Evolutionary conservation across 2,888 invertebrate genomes (phyloP).

Genomic region (Napeogenes sylphis): DNA sequence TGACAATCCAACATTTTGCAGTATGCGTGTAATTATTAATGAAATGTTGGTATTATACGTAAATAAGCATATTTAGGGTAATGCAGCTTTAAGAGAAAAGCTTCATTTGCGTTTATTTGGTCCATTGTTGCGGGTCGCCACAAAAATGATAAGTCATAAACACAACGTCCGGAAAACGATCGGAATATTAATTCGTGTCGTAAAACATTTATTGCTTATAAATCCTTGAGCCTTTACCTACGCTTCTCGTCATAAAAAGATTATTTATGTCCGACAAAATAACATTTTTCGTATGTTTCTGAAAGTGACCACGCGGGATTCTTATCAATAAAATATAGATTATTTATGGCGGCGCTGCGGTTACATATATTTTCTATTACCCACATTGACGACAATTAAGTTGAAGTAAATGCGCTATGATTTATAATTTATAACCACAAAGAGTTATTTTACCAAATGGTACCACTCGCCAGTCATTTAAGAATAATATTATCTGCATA

Average conservation of each 20-base stretch:
- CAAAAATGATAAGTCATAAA: constrained; percentile 78
- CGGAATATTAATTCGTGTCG: constrained; percentile 78
- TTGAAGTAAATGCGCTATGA: constrained; percentile 15
- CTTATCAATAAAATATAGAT: constrained; percentile 71
- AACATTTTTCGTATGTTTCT: constrained; percentile 75
- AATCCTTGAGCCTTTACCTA: constrained; percentile 78
- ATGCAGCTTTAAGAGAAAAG: constrained; percentile 60
- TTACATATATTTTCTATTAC: constrained; percentile 40
- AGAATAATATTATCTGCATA: too few species aligned
- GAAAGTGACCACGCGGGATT: constrained; percentile 61
- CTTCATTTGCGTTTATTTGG: constrained; percentile 47
- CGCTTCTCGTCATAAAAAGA: constrained; percentile 77
- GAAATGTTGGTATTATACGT: too few species aligned
- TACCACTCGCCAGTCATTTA: too few species aligned
- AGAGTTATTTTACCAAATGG: too few species aligned
- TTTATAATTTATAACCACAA: constrained; percentile 14
- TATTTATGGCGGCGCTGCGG: constrained; percentile 68
- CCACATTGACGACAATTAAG: constrained; percentile 25
- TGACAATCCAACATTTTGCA: too few species aligned
- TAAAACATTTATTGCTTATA: constrained; percentile 78
- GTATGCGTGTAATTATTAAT: too few species aligned
- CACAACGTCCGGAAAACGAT: constrained; percentile 76
- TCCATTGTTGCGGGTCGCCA: constrained; percentile 61
- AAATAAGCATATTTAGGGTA: constrained; percentile 38
- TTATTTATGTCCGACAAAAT: constrained; percentile 77